Evolutionary conservation across 2,113 vertebrate species (phyloP).

Genomic region (Ctenomys sociabilis): DNA sequence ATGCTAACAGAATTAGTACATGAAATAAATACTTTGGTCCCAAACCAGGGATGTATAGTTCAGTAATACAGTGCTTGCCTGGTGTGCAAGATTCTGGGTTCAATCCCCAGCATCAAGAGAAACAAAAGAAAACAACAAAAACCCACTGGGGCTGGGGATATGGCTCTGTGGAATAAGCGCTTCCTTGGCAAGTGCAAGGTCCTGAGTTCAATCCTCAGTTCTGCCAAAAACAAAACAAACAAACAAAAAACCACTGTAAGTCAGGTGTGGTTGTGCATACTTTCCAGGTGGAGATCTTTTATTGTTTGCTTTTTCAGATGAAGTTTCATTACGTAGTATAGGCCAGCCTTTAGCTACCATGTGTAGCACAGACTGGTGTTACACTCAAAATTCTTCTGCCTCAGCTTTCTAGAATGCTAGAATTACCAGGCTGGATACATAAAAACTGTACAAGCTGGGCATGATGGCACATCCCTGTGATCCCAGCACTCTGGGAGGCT

Average conservation of each 20-base stretch:
- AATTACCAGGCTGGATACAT: neutral
- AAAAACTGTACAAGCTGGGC: neutral
- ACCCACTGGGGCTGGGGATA: no score
- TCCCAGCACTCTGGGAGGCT: neutral
- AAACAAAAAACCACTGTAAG: neutral
- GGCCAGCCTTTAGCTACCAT: neutral
- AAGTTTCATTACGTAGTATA: neutral
- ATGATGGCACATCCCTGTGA: neutral
- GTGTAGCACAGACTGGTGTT: neutral
- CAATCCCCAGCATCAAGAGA: neutral
- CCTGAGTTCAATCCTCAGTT: neutral
- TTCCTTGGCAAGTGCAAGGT: no score
- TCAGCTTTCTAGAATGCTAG: neutral
- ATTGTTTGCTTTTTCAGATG: neutral
- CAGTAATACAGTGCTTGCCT: neutral
- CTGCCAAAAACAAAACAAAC: neutral
- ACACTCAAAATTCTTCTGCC: neutral
- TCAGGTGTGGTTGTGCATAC: neutral
- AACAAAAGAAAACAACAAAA: neutral
- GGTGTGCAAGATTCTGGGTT: neutral
- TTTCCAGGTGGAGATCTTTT: neutral
- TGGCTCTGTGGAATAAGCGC: no score
- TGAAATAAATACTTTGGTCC: neutral
- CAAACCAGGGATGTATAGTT: neutral
- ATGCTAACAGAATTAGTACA: neutral